These are phyloP conservation scores for Phortica magna DNA, from an alignment of 2,888 invertebrate genomes.

Conservation along the genomic window DNA sequence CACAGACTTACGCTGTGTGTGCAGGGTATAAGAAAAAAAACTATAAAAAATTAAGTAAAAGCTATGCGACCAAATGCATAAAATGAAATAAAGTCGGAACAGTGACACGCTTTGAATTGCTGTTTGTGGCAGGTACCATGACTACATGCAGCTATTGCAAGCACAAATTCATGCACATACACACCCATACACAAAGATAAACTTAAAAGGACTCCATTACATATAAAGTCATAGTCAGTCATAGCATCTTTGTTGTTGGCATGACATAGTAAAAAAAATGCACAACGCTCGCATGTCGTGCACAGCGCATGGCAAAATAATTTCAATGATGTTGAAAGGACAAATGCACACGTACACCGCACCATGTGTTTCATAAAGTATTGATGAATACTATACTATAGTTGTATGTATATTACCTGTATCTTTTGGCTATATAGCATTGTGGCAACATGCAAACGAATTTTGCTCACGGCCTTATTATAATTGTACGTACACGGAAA, in stretches of 20 bases:
- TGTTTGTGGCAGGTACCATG: background rate
- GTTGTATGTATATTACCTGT: background rate
- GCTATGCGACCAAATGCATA: conserved; percentile 1
- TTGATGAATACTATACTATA: background rate
- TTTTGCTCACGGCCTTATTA: background rate
- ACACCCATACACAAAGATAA: background rate
- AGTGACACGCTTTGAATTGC: conserved; percentile 4
- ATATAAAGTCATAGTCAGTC: background rate
- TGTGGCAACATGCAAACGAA: background rate
- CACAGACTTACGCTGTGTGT: too few species aligned
- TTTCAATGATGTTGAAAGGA: conserved; percentile 7
- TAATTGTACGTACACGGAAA: background rate
- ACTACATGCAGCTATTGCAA: background rate
- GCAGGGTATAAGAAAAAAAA: background rate
- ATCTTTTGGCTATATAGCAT: background rate
- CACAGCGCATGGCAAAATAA: background rate
- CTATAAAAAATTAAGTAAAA: background rate
- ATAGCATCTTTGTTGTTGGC: background rate
- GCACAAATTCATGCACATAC: background rate
- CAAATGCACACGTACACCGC: background rate
- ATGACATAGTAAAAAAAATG: background rate
- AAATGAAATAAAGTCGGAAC: conserved; percentile 4
- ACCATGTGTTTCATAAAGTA: background rate
- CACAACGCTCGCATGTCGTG: background rate
- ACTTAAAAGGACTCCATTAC: background rate